Evolutionary conservation across 2,113 vertebrate species (phyloP).

Genomic region (Gavialis gangeticus): DNA sequence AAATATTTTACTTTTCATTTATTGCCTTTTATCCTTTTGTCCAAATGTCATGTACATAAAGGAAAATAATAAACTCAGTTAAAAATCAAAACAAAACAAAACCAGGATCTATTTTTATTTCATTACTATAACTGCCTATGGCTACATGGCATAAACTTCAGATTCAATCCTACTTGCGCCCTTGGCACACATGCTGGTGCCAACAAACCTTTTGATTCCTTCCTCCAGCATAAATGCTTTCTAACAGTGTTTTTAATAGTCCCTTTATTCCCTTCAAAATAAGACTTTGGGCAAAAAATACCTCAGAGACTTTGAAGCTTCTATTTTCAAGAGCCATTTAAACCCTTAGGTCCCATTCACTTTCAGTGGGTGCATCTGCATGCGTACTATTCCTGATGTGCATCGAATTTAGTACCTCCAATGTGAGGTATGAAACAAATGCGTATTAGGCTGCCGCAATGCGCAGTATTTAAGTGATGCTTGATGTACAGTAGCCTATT

Average conservation of each 20-base stretch:
- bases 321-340: not conserved
- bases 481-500: too few species aligned
- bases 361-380: not conserved
- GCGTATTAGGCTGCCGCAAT: too few species aligned
- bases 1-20: not conserved
- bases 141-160: not conserved
- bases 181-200: not conserved
- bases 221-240: not conserved
- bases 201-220: not conserved
- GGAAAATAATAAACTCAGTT: too few species aligned
- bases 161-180: not conserved
- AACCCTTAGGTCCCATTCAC: not conserved
- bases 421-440: too few species aligned
- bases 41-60: not conserved
- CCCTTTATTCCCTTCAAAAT: not conserved
- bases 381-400: too few species aligned
- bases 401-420: too few species aligned
- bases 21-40: not conserved
- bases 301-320: not conserved
- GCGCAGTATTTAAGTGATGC: too few species aligned
- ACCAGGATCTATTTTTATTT: not conserved
- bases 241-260: not conserved
- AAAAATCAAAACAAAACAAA: not conserved
- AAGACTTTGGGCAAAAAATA: not conserved
- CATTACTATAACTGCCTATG: not conserved